Evolutionary conservation across 37 sponge, comb jelly and placozoan species (phyloP), one percentile per base, ranked within the genome.

Genomic region (Oopsacas minuta): DNA sequence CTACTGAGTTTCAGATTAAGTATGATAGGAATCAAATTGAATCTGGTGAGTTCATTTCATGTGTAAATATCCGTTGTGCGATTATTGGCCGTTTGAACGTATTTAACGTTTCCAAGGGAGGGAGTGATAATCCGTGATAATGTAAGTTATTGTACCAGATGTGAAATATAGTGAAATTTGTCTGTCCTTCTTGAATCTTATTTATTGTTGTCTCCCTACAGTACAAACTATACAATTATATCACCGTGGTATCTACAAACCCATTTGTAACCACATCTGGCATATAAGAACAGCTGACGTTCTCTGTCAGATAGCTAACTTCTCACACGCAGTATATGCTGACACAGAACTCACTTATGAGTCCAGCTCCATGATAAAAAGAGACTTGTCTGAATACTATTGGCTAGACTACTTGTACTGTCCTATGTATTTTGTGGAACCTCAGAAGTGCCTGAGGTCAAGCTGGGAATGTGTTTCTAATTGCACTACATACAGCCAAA

Each of bases 371-470:
- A 3, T 32, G 28, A 25, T 20, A 3, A 3, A 61, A 3, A 3
- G 28, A 34, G 17, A 3, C 30, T 12, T 46, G 51, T 61, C 75
- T 3, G 30, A 61, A 5, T 61, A 32, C 75, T 61, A 61, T 34
- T 61, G 75, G 75, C 75, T 61, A 34, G 75, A 61, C 75, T 61
- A 61, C 75, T n/a, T 61, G 28, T 61, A 61, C 28, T 61, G 75
- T 61, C 28, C 20, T n/a, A 61, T 25, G 28, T 61, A 32, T 34
- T 25, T 25, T 25, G 75, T 61, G 1, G 75, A 61, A 5, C 7
- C 75, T n/a, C 1, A 25, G 17, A 25, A 25, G 28, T 61, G 75
- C 30, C 30, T n/a, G 75, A 10, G 75, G 75, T 61, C 75, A 3
- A 10, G 30, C 30, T 61, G 75, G 75, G 75, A 61, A 34, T 61